These are phyloP conservation scores for Scaptodrosophila lebanonensis DNA, from an alignment of 1,140 invertebrate species.

Conservation along the genomic window DNA sequence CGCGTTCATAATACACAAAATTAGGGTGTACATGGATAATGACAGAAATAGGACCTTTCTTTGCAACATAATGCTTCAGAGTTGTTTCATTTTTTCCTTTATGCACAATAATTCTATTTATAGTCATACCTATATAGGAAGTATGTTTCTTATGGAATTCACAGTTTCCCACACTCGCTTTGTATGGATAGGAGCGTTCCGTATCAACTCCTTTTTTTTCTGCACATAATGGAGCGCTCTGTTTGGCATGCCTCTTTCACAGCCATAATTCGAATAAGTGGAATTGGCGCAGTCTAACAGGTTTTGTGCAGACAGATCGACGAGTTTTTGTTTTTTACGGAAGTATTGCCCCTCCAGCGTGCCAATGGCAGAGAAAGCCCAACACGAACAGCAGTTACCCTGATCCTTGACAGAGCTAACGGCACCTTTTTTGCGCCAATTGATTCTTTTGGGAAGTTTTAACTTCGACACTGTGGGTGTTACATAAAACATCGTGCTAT, in stretches of 20 bases:
- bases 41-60: conserved; percentile 83
- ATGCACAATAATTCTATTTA: conserved; percentile 79
- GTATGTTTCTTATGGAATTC: conserved; percentile 1
- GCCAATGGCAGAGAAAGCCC: conserved; percentile 93
- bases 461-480: conserved; percentile 84
- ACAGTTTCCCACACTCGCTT: conserved; percentile 80
- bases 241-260: conserved; percentile 87
- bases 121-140: conserved; percentile 4
- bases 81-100: conserved; percentile 81
- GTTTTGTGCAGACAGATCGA: conserved; percentile 93
- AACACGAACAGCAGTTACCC: conserved; percentile 90
- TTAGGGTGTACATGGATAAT: conserved; percentile 82
- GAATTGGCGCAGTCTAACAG: conserved; percentile 88
- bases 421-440: conserved; percentile 90
- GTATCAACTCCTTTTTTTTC: conserved; percentile 87
- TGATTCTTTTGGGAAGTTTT: conserved; percentile 83
- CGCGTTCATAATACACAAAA: conserved; percentile 84
- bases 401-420: conserved; percentile 95
- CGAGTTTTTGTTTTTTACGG: conserved; percentile 80
- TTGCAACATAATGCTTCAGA: conserved; percentile 83
- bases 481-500: conserved; percentile 80
- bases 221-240: conserved; percentile 88
- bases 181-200: conserved; percentile 84
- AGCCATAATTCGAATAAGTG: conserved; percentile 89
- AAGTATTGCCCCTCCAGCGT: conserved; percentile 86